phyloP scores from a whole-genome alignment of 2,113 vertebrate genomes.

The Petroica traversi region DNA sequence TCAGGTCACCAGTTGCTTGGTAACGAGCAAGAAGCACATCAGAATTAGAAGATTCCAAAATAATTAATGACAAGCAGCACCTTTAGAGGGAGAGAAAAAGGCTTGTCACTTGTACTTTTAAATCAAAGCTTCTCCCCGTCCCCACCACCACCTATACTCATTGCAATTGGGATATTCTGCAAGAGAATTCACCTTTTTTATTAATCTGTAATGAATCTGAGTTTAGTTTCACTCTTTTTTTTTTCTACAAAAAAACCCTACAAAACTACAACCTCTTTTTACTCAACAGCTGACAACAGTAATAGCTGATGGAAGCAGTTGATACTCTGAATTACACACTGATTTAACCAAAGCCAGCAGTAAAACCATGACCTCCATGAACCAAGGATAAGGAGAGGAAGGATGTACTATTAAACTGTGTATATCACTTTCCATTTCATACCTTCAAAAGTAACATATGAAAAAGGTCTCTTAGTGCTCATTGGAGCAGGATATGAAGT shows the following conservation, averaged over 20 bases:
- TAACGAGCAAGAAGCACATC: constrained; percentile 41
- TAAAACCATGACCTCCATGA: neutral
- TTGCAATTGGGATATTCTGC: neutral
- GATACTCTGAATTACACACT: neutral
- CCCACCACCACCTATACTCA: neutral
- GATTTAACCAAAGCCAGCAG: neutral
- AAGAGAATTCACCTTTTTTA: neutral
- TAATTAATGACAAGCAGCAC: constrained; percentile 59
- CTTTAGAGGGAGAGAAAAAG: constrained; percentile 56
- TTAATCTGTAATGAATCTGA: neutral
- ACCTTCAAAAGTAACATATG: neutral
- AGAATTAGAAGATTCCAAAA: constrained; percentile 44
- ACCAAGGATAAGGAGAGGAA: neutral
- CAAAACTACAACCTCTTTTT: neutral
- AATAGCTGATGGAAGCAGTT: neutral
- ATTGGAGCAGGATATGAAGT: neutral
- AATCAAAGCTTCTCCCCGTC: neutral
- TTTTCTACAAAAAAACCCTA: neutral
- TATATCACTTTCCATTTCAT: neutral
- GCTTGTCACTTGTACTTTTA: constrained; percentile 15
- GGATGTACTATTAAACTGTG: neutral
- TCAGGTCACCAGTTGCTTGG: constrained; percentile 59
- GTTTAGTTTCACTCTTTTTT: neutral
- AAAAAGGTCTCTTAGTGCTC: neutral
- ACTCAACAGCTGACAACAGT: neutral